Conservation (phyloP, 2,113 vertebrate genomes). For the Jacana jacana region DNA sequence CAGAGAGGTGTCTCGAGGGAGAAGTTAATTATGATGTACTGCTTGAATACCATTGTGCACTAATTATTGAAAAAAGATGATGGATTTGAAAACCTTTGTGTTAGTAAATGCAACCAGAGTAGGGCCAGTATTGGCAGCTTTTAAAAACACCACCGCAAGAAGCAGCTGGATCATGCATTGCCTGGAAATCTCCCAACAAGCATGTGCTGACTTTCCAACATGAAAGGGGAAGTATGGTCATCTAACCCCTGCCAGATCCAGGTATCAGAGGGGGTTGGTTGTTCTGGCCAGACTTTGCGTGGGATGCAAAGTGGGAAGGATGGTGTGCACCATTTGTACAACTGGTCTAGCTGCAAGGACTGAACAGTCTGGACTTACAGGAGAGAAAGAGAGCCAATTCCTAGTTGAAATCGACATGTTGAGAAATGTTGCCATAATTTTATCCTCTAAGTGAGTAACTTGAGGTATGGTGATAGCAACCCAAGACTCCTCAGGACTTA, state of each 20-base stretch:
- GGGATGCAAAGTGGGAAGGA: neutral
- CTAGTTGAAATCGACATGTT: neutral
- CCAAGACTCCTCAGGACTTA: neutral
- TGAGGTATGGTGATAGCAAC: neutral
- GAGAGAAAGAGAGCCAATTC: neutral
- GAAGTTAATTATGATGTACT: neutral
- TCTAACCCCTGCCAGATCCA: neutral
- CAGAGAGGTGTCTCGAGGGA: neutral
- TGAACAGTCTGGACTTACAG: neutral
- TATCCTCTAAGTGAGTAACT: neutral
- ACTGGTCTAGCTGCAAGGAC: neutral
- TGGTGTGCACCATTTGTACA: neutral
- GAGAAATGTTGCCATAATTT: neutral
- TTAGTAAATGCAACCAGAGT: neutral
- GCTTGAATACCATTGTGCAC: neutral
- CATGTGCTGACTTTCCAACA: neutral
- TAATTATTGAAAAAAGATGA: constrained; percentile 11
- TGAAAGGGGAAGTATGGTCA: neutral
- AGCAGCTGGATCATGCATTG: neutral
- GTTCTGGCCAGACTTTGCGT: neutral
- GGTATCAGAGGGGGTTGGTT: neutral
- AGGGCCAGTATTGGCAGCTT: neutral
- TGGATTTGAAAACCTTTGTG: neutral
- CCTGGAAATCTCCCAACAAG: neutral
- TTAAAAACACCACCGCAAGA: neutral